phyloP scores from a whole-genome alignment of 2,113 vertebrate genomes.

The Apistogramma diplotaenia region DNA sequence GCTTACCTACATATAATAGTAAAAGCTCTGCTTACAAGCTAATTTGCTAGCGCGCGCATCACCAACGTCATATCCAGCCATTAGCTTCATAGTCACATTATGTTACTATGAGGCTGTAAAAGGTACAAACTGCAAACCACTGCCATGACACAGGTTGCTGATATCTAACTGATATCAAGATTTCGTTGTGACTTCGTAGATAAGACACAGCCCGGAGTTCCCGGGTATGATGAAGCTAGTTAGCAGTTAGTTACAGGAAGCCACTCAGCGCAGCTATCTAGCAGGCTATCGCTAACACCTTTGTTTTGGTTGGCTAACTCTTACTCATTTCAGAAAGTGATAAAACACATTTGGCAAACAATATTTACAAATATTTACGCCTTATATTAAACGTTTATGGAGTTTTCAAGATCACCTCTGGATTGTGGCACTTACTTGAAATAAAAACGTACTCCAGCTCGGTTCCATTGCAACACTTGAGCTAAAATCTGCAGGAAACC shows the following conservation, averaged over 20 bases:
- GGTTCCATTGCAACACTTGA: conserved; percentile 83
- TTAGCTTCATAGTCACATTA: background rate
- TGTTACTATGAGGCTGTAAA: background rate
- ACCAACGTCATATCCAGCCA: background rate
- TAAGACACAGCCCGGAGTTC: conserved; percentile 52
- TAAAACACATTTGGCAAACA: background rate
- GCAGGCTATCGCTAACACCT: conserved; percentile 68
- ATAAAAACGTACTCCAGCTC: conserved; percentile 89
- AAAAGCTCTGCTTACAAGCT: conserved; percentile 23
- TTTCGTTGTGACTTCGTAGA: background rate
- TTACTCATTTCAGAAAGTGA: conserved; percentile 50
- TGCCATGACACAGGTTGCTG: too few relatives aligned
- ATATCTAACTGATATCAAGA: background rate
- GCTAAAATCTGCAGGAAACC: conserved; percentile 79
- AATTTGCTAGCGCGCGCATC: conserved; percentile 48
- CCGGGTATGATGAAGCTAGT: conserved; percentile 48
- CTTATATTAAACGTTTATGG: background rate
- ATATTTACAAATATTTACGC: background rate
- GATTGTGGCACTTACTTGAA: conserved; percentile 78
- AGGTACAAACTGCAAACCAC: background rate
- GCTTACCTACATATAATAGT: conserved; percentile 21
- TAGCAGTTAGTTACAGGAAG: conserved; percentile 36
- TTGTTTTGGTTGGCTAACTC: conserved; percentile 71
- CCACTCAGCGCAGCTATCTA: conserved; percentile 47
- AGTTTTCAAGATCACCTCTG: background rate